phyloP scores from a whole-genome alignment of 1,140 invertebrate species.

The Nomia melanderi region DNA sequence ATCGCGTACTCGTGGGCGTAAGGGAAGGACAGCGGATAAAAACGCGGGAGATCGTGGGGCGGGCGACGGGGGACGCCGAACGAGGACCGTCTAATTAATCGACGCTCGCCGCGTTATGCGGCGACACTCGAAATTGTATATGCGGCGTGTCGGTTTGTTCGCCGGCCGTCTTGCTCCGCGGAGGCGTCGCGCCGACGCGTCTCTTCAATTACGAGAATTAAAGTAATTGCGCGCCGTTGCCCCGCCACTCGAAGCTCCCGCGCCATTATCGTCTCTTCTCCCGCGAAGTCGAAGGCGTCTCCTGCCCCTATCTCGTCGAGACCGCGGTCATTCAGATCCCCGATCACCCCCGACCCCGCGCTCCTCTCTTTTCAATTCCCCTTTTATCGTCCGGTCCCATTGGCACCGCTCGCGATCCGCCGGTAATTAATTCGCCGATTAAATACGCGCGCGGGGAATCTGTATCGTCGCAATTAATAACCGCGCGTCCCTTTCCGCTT shows the following conservation, averaged over 20 bases:
- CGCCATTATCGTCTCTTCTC: conserved; percentile 12
- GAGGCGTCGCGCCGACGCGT: conserved; percentile 39
- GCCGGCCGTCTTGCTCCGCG: conserved; percentile 4
- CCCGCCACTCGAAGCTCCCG: neutral
- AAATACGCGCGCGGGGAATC: neutral
- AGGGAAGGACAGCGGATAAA: conserved; percentile 4
- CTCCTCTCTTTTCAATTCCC: neutral
- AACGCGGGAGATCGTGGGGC: neutral
- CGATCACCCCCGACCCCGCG: neutral
- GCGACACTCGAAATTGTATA: conserved; percentile 19
- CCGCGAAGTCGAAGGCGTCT: neutral
- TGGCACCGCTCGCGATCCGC: neutral
- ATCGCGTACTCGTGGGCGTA: conserved; percentile 9
- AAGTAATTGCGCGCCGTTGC: conserved; percentile 29
- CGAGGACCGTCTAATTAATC: conserved; percentile 34
- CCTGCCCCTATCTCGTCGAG: neutral
- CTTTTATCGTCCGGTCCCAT: neutral
- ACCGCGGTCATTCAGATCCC: neutral
- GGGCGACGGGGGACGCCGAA: neutral
- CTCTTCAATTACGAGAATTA: conserved; percentile 49
- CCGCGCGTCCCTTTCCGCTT: no score
- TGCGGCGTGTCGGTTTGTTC: conserved; percentile 20
- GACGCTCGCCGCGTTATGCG: conserved; percentile 16
- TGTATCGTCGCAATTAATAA: conserved; percentile 2
- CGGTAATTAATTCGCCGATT: conserved; percentile 27